Conservation (phyloP, 2,113 vertebrate genomes). For the Montifringilla adamsi region DNA sequence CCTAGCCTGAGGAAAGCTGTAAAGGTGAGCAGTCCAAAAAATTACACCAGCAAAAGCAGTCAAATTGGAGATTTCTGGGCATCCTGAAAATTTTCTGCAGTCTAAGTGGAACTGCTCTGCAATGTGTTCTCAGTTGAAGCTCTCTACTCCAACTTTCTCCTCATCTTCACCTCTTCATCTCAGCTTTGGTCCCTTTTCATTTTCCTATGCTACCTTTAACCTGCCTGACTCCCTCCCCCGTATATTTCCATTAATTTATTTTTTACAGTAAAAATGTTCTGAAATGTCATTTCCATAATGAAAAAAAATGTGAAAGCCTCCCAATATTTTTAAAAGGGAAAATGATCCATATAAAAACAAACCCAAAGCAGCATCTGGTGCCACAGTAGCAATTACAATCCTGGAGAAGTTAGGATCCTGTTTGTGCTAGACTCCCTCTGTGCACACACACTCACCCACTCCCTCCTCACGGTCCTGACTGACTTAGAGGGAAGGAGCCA, state of each 20-base stretch:
- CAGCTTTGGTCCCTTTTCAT: neutral
- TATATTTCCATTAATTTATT: neutral
- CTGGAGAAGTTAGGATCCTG: neutral
- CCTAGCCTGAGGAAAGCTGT: slow-evolving; percentile 48
- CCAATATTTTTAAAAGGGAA: neutral
- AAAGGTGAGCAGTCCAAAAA: slow-evolving; percentile 17
- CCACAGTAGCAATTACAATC: neutral
- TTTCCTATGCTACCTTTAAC: neutral
- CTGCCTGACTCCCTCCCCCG: neutral
- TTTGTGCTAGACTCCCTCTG: neutral
- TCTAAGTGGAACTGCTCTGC: neutral
- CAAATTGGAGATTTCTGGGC: neutral
- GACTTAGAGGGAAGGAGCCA: neutral
- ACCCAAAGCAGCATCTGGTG: neutral
- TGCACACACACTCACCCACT: neutral
- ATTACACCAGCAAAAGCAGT: neutral
- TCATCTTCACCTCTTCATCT: neutral
- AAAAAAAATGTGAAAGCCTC: neutral
- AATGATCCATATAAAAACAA: neutral
- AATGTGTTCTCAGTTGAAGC: neutral
- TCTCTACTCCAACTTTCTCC: neutral
- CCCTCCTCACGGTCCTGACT: neutral
- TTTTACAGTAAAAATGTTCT: neutral
- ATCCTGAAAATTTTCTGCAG: neutral
- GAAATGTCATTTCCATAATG: neutral